phyloP scores from a whole-genome alignment of 2,797 vertebrate species.

The Gymnoscopelus microlampas region DNA sequence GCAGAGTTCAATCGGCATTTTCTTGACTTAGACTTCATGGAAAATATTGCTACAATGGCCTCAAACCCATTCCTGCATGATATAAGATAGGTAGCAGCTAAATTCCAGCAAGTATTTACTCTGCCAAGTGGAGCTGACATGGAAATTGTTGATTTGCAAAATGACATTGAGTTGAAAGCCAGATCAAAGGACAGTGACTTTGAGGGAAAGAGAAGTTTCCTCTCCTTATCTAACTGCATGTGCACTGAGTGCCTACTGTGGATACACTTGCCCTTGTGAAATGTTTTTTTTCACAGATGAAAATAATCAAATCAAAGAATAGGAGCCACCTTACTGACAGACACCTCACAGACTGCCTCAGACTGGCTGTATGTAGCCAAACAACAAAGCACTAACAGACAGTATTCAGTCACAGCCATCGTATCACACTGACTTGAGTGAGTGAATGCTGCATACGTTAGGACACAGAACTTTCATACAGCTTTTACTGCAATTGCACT shows the following conservation, averaged over 20 bases:
- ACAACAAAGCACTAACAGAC: slow-evolving; percentile 31
- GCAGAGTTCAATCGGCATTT: slow-evolving; percentile 17
- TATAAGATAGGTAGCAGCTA: slow-evolving; percentile 20
- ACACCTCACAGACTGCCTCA: slow-evolving; percentile 31
- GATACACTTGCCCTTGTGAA: slow-evolving; percentile 38
- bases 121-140: slow-evolving; percentile 32
- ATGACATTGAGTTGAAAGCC: slow-evolving; percentile 34
- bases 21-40: slow-evolving; percentile 16
- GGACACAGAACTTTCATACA: background rate
- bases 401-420: slow-evolving; percentile 28
- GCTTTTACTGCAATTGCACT: too few species aligned
- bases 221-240: slow-evolving; percentile 18
- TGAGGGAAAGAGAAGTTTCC: slow-evolving; percentile 32
- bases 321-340: slow-evolving; percentile 19
- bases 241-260: slow-evolving; percentile 26
- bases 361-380: slow-evolving; percentile 30
- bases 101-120: slow-evolving; percentile 33
- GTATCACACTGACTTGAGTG: slow-evolving; percentile 26
- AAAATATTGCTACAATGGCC: slow-evolving; percentile 22
- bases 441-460: slow-evolving; percentile 21
- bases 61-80: slow-evolving; percentile 19
- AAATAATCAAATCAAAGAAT: slow-evolving; percentile 47
- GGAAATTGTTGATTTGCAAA: slow-evolving; percentile 34
- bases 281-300: slow-evolving; percentile 40
- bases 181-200: slow-evolving; percentile 35